phyloP scores from a whole-genome alignment of 2,888 invertebrate genomes.

The Diarsia dahlii region DNA sequence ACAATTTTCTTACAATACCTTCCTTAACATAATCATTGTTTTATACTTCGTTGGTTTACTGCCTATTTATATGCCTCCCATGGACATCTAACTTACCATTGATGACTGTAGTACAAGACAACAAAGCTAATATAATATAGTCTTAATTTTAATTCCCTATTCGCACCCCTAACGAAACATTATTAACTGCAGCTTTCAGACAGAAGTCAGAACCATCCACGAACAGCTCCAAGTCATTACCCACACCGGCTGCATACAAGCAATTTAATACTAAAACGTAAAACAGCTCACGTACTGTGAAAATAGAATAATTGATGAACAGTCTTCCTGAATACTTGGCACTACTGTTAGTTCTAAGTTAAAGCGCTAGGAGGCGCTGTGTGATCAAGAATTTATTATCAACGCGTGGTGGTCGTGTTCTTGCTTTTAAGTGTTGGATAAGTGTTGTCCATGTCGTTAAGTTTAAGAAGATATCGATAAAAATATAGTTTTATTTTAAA shows the following conservation, averaged over 20 bases:
- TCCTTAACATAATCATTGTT: neutral
- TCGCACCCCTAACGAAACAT: neutral
- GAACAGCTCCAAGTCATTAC: neutral
- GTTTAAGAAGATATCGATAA: constrained; percentile 6
- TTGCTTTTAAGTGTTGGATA: neutral
- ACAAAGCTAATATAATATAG: neutral
- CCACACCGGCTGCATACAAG: constrained; percentile 9
- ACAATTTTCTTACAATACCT: no score
- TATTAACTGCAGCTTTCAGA: neutral
- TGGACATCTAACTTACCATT: neutral
- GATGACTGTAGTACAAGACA: neutral
- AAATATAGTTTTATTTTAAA: neutral
- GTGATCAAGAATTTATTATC: constrained; percentile 31
- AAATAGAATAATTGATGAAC: constrained; percentile 55
- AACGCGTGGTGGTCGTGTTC: constrained; percentile 21
- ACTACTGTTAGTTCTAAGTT: constrained; percentile 30
- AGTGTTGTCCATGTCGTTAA: neutral
- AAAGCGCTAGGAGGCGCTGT: constrained; percentile 35
- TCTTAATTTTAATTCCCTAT: neutral
- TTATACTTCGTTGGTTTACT: neutral
- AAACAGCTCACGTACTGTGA: constrained; percentile 46
- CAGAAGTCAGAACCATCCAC: neutral
- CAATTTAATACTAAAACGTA: constrained; percentile 27
- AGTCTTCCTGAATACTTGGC: constrained; percentile 32
- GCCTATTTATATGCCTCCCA: no score